Evolutionary conservation across 2,797 vertebrate genomes (phyloP), one percentile per base, ranked within the genome.

Genomic region (Gymnothorax reevesii): DNA sequence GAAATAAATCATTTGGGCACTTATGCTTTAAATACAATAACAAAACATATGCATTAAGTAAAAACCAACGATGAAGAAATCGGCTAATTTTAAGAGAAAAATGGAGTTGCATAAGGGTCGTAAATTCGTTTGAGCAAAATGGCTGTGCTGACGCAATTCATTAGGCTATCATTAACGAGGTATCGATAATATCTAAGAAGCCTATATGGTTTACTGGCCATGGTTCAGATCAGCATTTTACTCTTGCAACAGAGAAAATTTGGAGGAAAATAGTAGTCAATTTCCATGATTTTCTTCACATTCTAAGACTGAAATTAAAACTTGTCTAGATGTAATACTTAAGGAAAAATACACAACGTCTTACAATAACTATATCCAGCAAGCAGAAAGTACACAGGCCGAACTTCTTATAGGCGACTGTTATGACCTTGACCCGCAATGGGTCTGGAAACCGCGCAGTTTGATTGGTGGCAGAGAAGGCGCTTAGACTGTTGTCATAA

Each of bases 401-500:
- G 2, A 57, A 69, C 54, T 69, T 86, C 79, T 73, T 13, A 25
- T 22, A 49, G 57, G 20, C 71, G 52, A 82, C 59, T 57, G 59
- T 13, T 85, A 88, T 88, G 91, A 90, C 89, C 86, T 91, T 90
- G 42, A 87, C 88, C 88, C 86, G 33, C 87, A 79, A 62, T 49
- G 57, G 79, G 85, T 25, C 57, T 84, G 87, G 87, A 86, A 84
- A 86, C 88, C 84, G 89, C 86, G 89, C 82, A 86, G 85, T 88
- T 88, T 91, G 92, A 92, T 93, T 90, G 91, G 82, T 83, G 88
- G 88, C 92, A 90, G 90, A 90, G 89, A 88, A 92, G 92, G 90
- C 85, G 88, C 88, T 87, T 90, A 91, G 92, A 94, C 92, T 93
- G 89, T 90, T 71, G 91, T 93, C 93, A 94, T 94, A 90, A 90